A percentile compares a stretch with the other conserved stretches of the same genome.
Evolutionary conservation across 2,888 invertebrate genomes (phyloP).

Genomic region (Stenurella melanura): DNA sequence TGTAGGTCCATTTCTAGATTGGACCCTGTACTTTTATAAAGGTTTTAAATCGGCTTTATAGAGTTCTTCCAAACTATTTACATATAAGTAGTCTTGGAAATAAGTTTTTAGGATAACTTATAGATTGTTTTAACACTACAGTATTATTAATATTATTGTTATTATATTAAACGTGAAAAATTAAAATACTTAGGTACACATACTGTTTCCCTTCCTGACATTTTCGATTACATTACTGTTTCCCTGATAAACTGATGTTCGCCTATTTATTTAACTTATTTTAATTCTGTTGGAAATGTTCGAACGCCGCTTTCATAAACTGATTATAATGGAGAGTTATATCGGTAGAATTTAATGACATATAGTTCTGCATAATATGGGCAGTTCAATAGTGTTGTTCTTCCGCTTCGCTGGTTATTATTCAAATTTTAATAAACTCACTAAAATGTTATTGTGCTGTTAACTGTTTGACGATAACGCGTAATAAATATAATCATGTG

Average conservation of each 20-base stretch:
- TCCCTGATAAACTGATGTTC: neutral
- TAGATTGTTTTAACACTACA: too few relatives aligned
- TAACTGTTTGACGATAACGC: constrained; percentile 5
- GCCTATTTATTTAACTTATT: constrained; percentile 1
- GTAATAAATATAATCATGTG: constrained; percentile 15
- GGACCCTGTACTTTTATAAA: too few relatives aligned
- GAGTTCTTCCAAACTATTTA: too few relatives aligned
- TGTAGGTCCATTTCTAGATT: too few relatives aligned
- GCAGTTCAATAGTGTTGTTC: constrained; percentile 41
- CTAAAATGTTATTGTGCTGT: constrained; percentile 29
- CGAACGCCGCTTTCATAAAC: neutral
- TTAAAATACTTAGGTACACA: too few relatives aligned
- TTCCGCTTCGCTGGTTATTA: constrained; percentile 45
- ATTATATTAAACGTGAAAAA: too few relatives aligned
- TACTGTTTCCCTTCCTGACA: too few relatives aligned
- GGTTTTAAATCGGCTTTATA: too few relatives aligned
- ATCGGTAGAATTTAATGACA: constrained; percentile 19
- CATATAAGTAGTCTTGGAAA: too few relatives aligned
- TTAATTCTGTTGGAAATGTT: neutral
- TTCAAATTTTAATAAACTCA: constrained; percentile 46
- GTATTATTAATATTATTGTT: too few relatives aligned
- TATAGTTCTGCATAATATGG: constrained; percentile 22
- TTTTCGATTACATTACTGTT: neutral
- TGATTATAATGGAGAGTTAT: constrained; percentile 17
- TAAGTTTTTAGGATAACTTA: too few relatives aligned